These are phyloP conservation scores for Silvanus unidentatus DNA, from an alignment of 2,888 invertebrate genomes.

Conservation along the genomic window DNA sequence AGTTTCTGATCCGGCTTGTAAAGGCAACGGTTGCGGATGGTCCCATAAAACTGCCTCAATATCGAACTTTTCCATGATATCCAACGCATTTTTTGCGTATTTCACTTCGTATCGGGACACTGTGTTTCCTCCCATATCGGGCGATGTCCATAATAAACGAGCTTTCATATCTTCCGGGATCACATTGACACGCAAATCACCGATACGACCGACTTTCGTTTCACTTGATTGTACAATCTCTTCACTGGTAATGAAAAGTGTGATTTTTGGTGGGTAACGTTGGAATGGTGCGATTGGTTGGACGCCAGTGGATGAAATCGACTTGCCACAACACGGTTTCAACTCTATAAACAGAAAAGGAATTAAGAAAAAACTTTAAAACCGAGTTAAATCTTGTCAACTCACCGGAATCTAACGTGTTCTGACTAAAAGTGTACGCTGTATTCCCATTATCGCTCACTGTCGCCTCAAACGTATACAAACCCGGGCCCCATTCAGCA, in stretches of 20 bases:
- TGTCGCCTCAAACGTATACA: conserved; percentile 49
- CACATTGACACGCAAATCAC: conserved; percentile 50
- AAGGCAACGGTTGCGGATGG: conserved; percentile 45
- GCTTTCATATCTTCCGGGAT: conserved; percentile 47
- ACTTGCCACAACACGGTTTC: conserved; percentile 52
- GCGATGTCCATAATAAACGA: conserved; percentile 55
- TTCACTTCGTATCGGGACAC: conserved; percentile 52
- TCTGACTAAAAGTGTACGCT: conserved; percentile 47
- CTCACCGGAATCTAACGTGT: conserved; percentile 35
- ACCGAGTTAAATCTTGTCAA: too few relatives aligned
- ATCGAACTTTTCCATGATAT: conserved; percentile 49
- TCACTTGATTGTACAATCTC: conserved; percentile 38
- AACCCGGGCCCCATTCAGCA: conserved; percentile 46
- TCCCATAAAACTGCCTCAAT: conserved; percentile 45
- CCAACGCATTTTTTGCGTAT: conserved; percentile 44
- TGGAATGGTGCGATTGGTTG: conserved; percentile 51
- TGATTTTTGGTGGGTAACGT: conserved; percentile 48
- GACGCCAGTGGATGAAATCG: conserved; percentile 45
- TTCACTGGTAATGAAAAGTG: conserved; percentile 44
- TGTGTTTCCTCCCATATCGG: conserved; percentile 51
- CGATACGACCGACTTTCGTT: conserved; percentile 49
- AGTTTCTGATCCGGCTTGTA: conserved; percentile 51
- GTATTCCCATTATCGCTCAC: conserved; percentile 53
- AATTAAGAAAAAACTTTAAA: neutral
- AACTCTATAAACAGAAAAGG: conserved; percentile 32